Base-by-base conservation (phyloP, 2,113 vertebrate species). In the Pachyramphus minor region DNA sequence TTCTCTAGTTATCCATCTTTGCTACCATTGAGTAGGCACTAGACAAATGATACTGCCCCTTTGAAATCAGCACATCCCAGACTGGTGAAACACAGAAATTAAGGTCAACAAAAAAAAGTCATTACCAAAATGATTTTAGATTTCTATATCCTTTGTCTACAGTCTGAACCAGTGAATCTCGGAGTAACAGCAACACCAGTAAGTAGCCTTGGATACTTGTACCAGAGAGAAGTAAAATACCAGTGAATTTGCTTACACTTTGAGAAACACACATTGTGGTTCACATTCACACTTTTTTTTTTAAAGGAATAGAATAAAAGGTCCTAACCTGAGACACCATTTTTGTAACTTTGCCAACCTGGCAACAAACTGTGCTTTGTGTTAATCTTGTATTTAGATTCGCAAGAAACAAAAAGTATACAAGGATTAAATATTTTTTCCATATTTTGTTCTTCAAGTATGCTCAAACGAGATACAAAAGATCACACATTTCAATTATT, bases 1-100 rank as follows among this genome's bases (percentile, higher is more conserved):
- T 92, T 87, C 60, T 93, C 60, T 78, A 81, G 60, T 88, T 72
- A 90, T 60, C 71, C 27, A 35, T 59, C 59, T 80, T 83, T 89
- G n/a, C 44, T 90, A 56, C 64, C 22, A 11, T 8, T 81, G 79
- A 78, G 33, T n/a, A 72, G 89, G 35, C 52, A 44, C 11, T 1
- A 1, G 56, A 75, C 45, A 94, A 90, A 90, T 35, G 56, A 89
- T 60, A 74, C 39, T n/a, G 8, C n/a, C 8, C 19, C 14, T 87
- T 72, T 49, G 47, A 88, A 78, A 78, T 81, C 64, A 93, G 11
- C 41, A 60, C 9, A 0, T n/a, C 60, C 44, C n/a, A 74, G 33
- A 44, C 7, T 52, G 27, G 7, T 45, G 76, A 85, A 91, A 93
- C 9, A 39, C 18, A 76, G 66, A 81, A 76, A 82, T 45, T 41